Evolutionary conservation across 2,888 invertebrate genomes (phyloP).

Genomic region (Halocaridina rubra): DNA sequence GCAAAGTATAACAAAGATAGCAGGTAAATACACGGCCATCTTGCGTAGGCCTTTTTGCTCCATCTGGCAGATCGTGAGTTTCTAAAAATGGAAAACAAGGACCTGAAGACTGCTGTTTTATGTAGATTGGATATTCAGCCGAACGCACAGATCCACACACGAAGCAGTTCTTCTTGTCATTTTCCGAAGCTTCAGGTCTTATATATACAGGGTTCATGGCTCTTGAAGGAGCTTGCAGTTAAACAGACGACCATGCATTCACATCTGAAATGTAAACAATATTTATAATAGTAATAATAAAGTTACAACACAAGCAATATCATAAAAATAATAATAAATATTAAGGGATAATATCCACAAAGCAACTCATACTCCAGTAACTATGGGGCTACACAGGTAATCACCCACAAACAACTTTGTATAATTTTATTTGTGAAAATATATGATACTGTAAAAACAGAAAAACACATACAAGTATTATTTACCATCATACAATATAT

Average conservation of each 20-base stretch:
- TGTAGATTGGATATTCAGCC: conserved; percentile 72
- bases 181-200: conserved; percentile 24
- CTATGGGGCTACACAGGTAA: too few relatives aligned
- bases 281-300: not conserved
- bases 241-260: not conserved
- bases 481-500: too few relatives aligned
- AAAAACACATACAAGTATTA: too few relatives aligned
- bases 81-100: conserved; percentile 93
- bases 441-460: too few relatives aligned
- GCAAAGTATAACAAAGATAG: conserved; percentile 85
- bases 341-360: too few relatives aligned
- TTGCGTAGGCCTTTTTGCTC: conserved; percentile 70
- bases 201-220: conserved; percentile 38
- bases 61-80: conserved; percentile 85
- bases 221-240: not conserved
- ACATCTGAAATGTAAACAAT: conserved; percentile 22
- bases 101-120: conserved; percentile 49
- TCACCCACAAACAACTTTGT: too few relatives aligned
- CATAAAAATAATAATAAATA: not conserved
- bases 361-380: too few relatives aligned
- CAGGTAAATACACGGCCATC: conserved; percentile 78
- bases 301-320: not conserved
- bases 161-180: conserved; percentile 71
- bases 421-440: too few relatives aligned
- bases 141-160: conserved; percentile 81